phyloP scores from a whole-genome alignment of 2,888 invertebrate species.

The Venustoraphidia nigricollis region DNA sequence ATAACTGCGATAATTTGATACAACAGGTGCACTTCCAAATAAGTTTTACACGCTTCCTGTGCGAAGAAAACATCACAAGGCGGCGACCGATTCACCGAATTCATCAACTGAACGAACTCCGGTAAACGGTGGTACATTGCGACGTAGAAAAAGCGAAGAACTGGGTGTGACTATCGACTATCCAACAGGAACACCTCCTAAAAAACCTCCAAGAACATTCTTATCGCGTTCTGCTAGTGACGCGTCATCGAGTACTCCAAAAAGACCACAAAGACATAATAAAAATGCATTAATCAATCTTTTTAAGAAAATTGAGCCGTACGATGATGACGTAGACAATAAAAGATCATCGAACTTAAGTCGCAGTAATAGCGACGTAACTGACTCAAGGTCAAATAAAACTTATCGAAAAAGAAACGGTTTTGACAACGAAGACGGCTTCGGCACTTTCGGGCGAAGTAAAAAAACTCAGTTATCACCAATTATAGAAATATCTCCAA shows the following conservation, averaged over 20 bases:
- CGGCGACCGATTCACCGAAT: conserved; percentile 19
- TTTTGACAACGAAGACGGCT: conserved; percentile 21
- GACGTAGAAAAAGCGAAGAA: conserved; percentile 40
- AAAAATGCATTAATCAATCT: conserved; percentile 50
- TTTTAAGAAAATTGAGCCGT: conserved; percentile 42
- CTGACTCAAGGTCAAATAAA: conserved; percentile 38
- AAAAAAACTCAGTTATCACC: conserved; percentile 60
- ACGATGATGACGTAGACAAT: conserved; percentile 42
- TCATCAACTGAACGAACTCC: conserved; percentile 17
- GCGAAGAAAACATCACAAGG: conserved; percentile 36
- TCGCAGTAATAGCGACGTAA: conserved; percentile 33
- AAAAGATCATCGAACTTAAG: conserved; percentile 27
- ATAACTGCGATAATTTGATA: background rate
- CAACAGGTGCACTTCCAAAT: conserved; percentile 29
- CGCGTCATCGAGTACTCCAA: conserved; percentile 29
- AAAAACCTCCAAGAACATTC: conserved; percentile 25
- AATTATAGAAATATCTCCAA: conserved; percentile 56
- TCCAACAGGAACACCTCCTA: conserved; percentile 17
- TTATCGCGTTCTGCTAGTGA: conserved; percentile 42
- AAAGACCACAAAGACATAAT: conserved; percentile 25
- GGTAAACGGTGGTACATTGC: conserved; percentile 5
- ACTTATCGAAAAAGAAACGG: too few species aligned
- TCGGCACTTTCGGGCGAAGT: conserved; percentile 38
- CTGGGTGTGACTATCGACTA: conserved; percentile 14
- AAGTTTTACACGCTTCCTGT: conserved; percentile 54